phyloP scores from a whole-genome alignment of 2,888 invertebrate genomes.

The Sussaba pulchella region DNA sequence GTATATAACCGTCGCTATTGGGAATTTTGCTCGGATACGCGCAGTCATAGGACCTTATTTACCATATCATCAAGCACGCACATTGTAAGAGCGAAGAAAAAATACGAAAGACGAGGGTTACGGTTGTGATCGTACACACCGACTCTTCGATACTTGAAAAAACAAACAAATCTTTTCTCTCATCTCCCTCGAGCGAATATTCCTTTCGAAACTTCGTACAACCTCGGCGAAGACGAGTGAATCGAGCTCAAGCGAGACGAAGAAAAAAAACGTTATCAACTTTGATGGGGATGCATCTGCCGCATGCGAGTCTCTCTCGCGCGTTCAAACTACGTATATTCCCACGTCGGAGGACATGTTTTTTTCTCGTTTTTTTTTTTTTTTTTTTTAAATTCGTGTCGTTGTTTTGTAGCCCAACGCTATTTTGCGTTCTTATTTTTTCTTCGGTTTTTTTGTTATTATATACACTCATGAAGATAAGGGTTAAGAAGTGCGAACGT shows the following conservation, averaged over 20 bases:
- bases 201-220: constrained; percentile 41
- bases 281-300: constrained; percentile 57
- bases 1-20: constrained; percentile 7
- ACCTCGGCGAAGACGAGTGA: constrained; percentile 1
- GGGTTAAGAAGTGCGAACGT: too few relatives aligned
- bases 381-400: too few relatives aligned
- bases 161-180: constrained; percentile 77
- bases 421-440: constrained; percentile 7
- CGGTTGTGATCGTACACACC: constrained; percentile 12
- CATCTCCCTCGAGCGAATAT: constrained; percentile 27
- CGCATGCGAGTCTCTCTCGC: constrained; percentile 42
- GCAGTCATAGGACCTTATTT: constrained; percentile 10
- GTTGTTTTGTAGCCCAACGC: neutral
- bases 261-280: constrained; percentile 4
- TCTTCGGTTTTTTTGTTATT: neutral
- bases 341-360: constrained; percentile 67
- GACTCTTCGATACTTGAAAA: constrained; percentile 76
- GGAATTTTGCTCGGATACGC: constrained; percentile 27
- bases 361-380: neutral
- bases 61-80: neutral
- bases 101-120: neutral
- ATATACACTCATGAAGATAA: too few relatives aligned
- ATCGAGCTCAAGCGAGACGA: constrained; percentile 13
- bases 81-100: neutral
- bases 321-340: constrained; percentile 59